Percentiles rank a stretch among this genome's conserved stretches.
Conservation (phyloP, 2,888 invertebrate genomes). For the Perizoma affinitatum region DNA sequence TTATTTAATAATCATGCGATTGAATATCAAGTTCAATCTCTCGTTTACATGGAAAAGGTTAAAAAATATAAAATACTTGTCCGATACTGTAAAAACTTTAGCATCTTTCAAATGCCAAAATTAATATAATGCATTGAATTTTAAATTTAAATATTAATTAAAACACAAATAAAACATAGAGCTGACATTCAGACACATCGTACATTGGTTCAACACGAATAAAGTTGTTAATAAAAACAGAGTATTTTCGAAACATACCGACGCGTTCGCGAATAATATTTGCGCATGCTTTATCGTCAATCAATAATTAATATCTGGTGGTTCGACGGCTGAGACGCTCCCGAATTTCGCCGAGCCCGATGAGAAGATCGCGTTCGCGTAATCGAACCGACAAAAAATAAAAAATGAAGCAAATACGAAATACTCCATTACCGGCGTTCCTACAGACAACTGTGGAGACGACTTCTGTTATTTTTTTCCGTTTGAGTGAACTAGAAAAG, state of each 20-base stretch:
- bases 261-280: conserved; percentile 66
- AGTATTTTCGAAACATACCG: conserved; percentile 45
- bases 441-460: conserved; percentile 61
- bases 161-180: conserved; percentile 16
- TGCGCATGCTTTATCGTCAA: conserved; percentile 80
- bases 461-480: conserved; percentile 36
- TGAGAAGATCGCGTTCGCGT: conserved; percentile 82
- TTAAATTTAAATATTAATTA: conserved; percentile 21
- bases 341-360: conserved; percentile 82
- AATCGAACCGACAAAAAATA: conserved; percentile 82
- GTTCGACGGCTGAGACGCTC: conserved; percentile 79
- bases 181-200: conserved; percentile 22
- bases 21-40: too few relatives aligned
- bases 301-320: conserved; percentile 83
- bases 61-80: neutral
- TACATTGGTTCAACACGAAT: conserved; percentile 20
- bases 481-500: conserved; percentile 8
- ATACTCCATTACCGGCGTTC: conserved; percentile 78
- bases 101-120: conserved; percentile 16
- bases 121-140: conserved; percentile 20
- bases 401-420: conserved; percentile 84
- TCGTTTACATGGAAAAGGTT: neutral
- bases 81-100: conserved; percentile 21
- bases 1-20: too few relatives aligned
- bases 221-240: conserved; percentile 34